Percentiles rank a stretch among this genome's conserved stretches.
These are phyloP conservation scores for Nyctereutes procyonoides DNA, from an alignment of 2,113 vertebrate genomes.

Conservation along the genomic window DNA sequence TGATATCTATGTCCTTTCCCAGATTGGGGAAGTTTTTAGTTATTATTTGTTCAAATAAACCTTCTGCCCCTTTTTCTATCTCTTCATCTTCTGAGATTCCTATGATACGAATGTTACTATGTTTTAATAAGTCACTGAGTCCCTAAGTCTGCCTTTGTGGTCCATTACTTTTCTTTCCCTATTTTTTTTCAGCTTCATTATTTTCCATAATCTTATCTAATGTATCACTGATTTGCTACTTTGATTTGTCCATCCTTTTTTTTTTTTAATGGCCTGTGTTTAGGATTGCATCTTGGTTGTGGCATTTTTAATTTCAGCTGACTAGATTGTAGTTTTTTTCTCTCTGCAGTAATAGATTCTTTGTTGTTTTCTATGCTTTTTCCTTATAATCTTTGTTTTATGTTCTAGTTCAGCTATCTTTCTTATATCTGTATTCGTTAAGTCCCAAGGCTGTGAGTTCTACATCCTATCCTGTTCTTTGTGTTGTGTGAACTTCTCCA, in stretches of 20 bases:
- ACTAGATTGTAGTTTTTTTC: neutral
- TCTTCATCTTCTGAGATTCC: neutral
- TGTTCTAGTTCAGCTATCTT: neutral
- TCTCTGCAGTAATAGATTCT: neutral
- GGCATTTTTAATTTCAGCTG: neutral
- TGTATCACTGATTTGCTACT: neutral
- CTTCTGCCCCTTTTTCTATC: neutral
- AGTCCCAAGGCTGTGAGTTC: neutral
- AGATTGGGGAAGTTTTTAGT: neutral
- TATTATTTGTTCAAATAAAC: neutral
- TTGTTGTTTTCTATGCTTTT: neutral
- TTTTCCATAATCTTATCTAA: neutral
- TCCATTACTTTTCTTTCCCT: neutral
- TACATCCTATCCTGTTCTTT: neutral
- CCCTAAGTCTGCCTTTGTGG: neutral
- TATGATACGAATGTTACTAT: neutral
- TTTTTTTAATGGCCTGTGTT: neutral
- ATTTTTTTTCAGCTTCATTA: neutral
- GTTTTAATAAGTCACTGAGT: neutral
- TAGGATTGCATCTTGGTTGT: neutral
- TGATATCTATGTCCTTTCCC: neutral
- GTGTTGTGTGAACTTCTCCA: neutral
- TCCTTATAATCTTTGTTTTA: neutral
- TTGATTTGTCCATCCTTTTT: neutral
- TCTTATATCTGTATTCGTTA: neutral